Percentiles rank a stretch among this genome's conserved stretches.
phyloP scores from a whole-genome alignment of 1,140 invertebrate genomes.

The Halesus radiatus region DNA sequence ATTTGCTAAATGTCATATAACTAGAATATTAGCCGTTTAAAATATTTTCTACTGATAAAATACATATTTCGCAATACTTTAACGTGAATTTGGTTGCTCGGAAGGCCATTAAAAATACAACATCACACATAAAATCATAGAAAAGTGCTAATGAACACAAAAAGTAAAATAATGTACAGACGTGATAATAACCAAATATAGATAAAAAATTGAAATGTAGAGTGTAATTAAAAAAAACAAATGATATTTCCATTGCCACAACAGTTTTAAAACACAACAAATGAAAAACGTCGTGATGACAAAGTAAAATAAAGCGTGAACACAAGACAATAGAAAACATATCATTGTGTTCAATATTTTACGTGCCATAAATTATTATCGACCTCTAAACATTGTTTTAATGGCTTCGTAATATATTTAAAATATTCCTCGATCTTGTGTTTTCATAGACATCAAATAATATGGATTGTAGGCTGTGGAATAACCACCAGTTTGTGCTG shows the following conservation, averaged over 20 bases:
- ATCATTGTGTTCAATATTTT: slow-evolving; percentile 45
- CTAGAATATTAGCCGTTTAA: too few relatives aligned
- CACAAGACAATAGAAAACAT: slow-evolving; percentile 51
- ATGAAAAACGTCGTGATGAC: slow-evolving; percentile 43
- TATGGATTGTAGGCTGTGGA: not conserved
- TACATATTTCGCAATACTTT: too few relatives aligned
- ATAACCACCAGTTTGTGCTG: not conserved
- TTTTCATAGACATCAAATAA: not conserved
- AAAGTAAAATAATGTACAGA: too few relatives aligned
- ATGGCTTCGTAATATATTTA: not conserved
- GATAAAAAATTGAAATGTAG: slow-evolving; percentile 26
- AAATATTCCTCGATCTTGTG: slow-evolving; percentile 1
- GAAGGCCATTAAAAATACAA: too few relatives aligned
- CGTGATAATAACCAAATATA: not conserved
- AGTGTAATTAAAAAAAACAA: slow-evolving; percentile 12
- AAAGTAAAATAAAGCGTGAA: slow-evolving; percentile 54
- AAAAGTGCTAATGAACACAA: too few relatives aligned
- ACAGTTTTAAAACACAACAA: slow-evolving; percentile 39
- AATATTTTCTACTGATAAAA: too few relatives aligned
- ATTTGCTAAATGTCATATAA: too few relatives aligned
- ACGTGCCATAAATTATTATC: slow-evolving; percentile 45
- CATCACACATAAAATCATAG: not conserved
- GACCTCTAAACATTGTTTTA: slow-evolving; percentile 18
- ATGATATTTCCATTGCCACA: slow-evolving; percentile 31
- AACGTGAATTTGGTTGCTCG: too few relatives aligned